Conservation (phyloP, 2,113 vertebrate genomes). For the Scytalopus superciliaris region DNA sequence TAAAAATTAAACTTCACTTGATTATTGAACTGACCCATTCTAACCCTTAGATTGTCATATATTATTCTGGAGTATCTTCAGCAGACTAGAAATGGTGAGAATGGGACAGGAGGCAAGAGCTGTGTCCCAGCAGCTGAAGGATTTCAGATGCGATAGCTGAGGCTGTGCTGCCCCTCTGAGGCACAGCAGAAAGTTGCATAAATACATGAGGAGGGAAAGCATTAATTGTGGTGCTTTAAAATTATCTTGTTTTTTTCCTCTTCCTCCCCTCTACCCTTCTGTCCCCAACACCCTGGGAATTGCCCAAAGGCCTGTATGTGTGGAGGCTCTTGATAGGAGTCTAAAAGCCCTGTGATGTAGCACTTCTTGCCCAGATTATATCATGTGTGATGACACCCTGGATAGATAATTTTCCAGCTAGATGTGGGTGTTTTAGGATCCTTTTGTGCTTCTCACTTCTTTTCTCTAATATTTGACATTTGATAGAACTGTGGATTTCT, state of each 20-base stretch:
- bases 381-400: background rate
- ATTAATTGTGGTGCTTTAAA: background rate
- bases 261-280: background rate
- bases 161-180: constrained; percentile 34
- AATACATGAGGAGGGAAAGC: background rate
- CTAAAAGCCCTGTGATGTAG: background rate
- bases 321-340: background rate
- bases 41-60: background rate
- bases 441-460: background rate
- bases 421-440: background rate
- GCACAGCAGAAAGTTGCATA: background rate
- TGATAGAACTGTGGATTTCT: background rate
- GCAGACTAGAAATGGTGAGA: background rate
- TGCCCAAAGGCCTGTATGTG: background rate
- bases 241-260: background rate
- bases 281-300: background rate
- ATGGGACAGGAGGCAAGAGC: background rate
- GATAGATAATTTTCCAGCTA: background rate
- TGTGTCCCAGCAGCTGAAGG: background rate
- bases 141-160: background rate
- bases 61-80: background rate
- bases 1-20: constrained; percentile 22
- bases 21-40: background rate
- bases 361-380: background rate
- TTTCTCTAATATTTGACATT: background rate